These are phyloP conservation scores for Quiscalus mexicanus DNA, from an alignment of 2,113 vertebrate genomes.

Conservation along the genomic window DNA sequence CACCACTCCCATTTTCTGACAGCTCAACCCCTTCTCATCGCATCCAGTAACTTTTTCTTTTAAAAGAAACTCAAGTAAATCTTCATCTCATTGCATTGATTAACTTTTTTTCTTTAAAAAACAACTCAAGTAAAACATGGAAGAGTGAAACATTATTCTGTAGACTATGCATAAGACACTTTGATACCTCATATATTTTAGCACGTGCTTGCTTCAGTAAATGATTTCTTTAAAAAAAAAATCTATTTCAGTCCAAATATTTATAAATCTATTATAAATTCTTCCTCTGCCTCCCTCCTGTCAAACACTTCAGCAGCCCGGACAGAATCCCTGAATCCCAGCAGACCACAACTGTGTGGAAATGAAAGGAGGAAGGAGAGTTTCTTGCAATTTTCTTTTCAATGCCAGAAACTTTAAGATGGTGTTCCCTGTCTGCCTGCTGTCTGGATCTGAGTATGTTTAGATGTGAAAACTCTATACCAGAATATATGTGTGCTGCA, in stretches of 20 bases:
- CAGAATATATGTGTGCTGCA: background rate
- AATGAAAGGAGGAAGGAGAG: background rate
- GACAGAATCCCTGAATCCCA: background rate
- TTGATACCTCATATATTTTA: background rate
- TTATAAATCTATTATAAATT: background rate
- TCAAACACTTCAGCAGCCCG: background rate
- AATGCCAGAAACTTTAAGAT: background rate
- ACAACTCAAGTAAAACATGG: fast-evolving
- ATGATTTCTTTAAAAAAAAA: background rate
- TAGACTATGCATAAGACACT: background rate
- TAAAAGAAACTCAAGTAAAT: background rate
- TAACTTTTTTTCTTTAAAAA: background rate
- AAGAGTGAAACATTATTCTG: background rate
- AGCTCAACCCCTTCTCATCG: background rate
- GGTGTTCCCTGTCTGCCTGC: background rate
- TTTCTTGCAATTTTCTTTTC: background rate
- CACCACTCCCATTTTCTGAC: background rate
- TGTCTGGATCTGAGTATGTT: background rate
- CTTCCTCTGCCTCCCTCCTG: background rate
- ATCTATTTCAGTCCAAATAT: background rate
- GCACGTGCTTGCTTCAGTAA: background rate
- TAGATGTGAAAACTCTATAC: background rate
- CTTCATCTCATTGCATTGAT: fast-evolving
- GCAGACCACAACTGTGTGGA: background rate
- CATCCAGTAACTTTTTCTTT: background rate